A percentile compares a stretch with the other conserved stretches of the same genome.
Conservation (phyloP, 2,888 invertebrate species). For the Biston stratarius region DNA sequence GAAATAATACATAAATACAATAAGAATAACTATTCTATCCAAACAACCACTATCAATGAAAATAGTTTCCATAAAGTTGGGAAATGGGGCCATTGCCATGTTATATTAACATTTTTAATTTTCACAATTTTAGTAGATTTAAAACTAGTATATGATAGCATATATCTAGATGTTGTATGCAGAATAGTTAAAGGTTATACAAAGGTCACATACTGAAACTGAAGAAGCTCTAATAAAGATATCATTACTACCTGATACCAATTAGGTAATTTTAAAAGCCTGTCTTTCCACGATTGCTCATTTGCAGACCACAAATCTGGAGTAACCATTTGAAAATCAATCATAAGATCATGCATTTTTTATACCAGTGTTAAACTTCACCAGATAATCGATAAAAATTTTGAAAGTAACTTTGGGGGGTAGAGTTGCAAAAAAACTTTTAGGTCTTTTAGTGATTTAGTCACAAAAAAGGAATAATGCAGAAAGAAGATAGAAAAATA, state of each 20-base stretch:
- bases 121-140: not conserved
- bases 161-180: no score
- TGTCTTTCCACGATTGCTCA: constrained; percentile 79
- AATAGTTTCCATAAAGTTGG: no score
- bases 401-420: not conserved
- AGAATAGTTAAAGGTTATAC: constrained; percentile 62
- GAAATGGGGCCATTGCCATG: no score
- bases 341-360: constrained; percentile 67
- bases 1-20: no score
- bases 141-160: no score
- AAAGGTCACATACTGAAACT: constrained; percentile 63
- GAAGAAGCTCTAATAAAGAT: not conserved
- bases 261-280: constrained; percentile 68
- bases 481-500: not conserved
- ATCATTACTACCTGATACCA: constrained; percentile 66
- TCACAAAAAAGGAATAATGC: not conserved
- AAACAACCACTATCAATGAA: no score
- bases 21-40: no score
- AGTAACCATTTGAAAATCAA: constrained; percentile 75
- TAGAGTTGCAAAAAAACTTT: not conserved
- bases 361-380: not conserved
- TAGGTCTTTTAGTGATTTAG: no score
- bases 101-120: no score
- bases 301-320: constrained; percentile 81
- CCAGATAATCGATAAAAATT: not conserved